phyloP scores from a whole-genome alignment of 2,797 vertebrate genomes.

The Rhinogobio ventralis region DNA sequence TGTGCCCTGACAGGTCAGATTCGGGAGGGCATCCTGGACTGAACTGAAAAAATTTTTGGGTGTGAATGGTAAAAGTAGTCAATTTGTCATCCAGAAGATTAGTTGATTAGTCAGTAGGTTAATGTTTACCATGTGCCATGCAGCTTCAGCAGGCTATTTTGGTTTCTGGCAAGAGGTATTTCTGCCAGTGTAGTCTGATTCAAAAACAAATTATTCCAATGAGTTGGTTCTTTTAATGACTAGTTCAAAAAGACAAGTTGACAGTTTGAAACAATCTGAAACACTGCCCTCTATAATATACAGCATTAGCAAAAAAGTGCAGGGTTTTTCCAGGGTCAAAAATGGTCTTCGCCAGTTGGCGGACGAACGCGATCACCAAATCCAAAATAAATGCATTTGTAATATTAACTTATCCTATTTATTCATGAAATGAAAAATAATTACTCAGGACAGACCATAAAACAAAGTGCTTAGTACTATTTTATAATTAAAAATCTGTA shows the following conservation, averaged over 20 bases:
- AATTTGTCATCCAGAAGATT: background rate
- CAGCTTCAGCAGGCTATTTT: background rate
- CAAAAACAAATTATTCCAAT: background rate
- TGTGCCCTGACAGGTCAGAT: background rate
- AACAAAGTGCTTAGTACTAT: too few relatives aligned
- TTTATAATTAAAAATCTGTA: too few relatives aligned
- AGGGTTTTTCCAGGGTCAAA: background rate
- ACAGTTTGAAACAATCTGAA: background rate
- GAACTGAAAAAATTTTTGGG: background rate
- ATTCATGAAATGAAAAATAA: background rate
- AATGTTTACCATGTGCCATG: background rate
- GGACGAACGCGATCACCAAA: background rate
- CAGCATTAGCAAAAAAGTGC: background rate
- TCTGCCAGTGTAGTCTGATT: background rate
- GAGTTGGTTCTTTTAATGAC: background rate
- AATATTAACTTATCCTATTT: background rate
- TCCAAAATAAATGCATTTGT: background rate
- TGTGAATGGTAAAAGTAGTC: background rate
- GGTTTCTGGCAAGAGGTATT: background rate
- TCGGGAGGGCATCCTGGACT: constrained; percentile 14
- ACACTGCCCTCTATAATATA: background rate
- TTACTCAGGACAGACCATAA: too few relatives aligned
- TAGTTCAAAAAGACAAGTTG: background rate
- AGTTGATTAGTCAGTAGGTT: background rate
- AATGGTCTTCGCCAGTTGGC: too few relatives aligned